Evolutionary conservation across 92 coral and sea anemone genomes (phyloP).

Genomic region (Montipora capitata): DNA sequence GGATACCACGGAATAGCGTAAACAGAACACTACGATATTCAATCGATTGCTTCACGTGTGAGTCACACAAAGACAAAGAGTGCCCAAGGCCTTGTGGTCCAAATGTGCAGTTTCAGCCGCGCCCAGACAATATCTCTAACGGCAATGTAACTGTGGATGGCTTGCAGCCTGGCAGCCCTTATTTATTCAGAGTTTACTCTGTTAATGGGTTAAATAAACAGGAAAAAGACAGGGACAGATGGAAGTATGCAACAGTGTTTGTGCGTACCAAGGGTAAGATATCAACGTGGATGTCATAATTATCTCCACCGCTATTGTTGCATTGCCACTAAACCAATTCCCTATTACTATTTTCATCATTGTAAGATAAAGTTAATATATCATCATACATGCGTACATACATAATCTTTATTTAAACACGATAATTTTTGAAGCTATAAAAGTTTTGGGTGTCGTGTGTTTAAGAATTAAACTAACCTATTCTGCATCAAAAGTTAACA

Average conservation of each 20-base stretch:
- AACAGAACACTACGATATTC: conserved; percentile 29
- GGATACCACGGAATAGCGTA: conserved; percentile 15
- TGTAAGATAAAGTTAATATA: too few species aligned
- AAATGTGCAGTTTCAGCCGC: conserved; percentile 51
- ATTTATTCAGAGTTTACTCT: conserved; percentile 81
- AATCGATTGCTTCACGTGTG: conserved; percentile 81
- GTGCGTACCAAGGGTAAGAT: conserved; percentile 53
- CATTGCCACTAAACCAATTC: too few species aligned
- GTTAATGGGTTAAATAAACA: conserved; percentile 63
- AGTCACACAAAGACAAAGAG: conserved; percentile 47
- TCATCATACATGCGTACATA: too few species aligned
- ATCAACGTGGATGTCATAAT: too few species aligned
- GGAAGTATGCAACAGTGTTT: conserved; percentile 72
- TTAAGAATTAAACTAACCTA: too few species aligned
- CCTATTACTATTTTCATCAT: too few species aligned
- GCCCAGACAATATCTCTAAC: conserved; percentile 43
- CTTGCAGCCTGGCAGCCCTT: conserved; percentile 59
- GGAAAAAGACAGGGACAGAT: conserved; percentile 48
- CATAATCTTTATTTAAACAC: too few species aligned
- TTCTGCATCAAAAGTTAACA: too few species aligned
- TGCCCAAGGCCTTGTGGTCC: conserved; percentile 71
- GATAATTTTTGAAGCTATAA: too few species aligned
- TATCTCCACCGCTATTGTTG: too few species aligned
- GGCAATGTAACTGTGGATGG: conserved; percentile 73
- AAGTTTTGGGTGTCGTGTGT: too few species aligned